These are phyloP conservation scores for Triops cancriformis DNA, from an alignment of 1,140 invertebrate species.

Conservation along the genomic window DNA sequence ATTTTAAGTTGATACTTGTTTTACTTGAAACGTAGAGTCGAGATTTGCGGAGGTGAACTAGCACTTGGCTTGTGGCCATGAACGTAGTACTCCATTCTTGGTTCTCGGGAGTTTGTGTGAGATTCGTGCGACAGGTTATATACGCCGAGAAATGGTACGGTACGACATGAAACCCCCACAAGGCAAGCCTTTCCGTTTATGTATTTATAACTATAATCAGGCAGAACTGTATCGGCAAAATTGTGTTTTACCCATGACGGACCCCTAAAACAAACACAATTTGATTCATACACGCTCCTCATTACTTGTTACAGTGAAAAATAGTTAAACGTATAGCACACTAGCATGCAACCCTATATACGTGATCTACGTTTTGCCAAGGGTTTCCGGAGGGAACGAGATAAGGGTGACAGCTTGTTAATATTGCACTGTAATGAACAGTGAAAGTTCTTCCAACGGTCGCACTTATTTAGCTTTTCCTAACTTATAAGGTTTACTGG, in stretches of 20 bases:
- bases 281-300: background rate
- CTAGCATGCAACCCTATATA: background rate
- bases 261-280: background rate
- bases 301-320: background rate
- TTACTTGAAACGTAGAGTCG: background rate
- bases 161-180: background rate
- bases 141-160: background rate
- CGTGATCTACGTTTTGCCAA: background rate
- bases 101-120: background rate
- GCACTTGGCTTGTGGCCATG: background rate
- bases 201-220: background rate
- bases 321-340: background rate
- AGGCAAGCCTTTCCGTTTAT: background rate
- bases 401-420: background rate
- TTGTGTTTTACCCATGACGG: background rate
- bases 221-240: background rate
- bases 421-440: background rate
- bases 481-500: too few relatives aligned
- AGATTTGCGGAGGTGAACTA: background rate
- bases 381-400: background rate
- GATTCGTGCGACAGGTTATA: background rate
- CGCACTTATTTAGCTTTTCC: background rate
- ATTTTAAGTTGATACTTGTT: background rate
- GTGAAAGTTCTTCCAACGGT: background rate
- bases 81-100: background rate